Evolutionary conservation across 2,113 vertebrate genomes (phyloP).

Genomic region (Pithys albifrons): DNA sequence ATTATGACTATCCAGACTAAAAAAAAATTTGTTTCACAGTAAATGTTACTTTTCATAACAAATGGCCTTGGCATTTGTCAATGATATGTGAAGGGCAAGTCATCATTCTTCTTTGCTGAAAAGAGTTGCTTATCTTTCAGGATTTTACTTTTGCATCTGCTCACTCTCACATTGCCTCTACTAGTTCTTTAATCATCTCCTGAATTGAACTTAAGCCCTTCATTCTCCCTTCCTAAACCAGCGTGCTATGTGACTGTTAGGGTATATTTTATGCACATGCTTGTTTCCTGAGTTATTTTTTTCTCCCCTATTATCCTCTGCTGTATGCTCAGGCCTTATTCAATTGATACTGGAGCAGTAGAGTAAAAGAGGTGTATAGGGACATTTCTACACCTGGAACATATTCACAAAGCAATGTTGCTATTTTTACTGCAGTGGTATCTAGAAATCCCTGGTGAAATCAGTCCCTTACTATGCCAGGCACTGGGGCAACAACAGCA

Average conservation of each 20-base stretch:
- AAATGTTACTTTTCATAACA: neutral
- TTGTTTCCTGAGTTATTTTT: neutral
- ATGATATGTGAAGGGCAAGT: neutral
- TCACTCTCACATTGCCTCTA: neutral
- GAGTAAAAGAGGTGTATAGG: neutral
- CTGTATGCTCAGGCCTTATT: rapidly evolving
- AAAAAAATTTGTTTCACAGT: neutral
- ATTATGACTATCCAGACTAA: neutral
- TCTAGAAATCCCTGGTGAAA: neutral
- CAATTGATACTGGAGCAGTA: neutral
- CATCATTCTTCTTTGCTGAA: neutral
- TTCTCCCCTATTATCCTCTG: neutral
- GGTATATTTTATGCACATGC: neutral
- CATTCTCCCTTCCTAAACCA: neutral
- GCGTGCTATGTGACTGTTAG: neutral
- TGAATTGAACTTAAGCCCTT: neutral
- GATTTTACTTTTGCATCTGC: neutral
- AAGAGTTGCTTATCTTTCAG: neutral
- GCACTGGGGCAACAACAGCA: neutral
- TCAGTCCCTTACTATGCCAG: neutral
- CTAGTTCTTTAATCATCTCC: neutral
- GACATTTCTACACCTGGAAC: neutral
- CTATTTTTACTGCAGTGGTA: neutral
- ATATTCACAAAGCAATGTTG: neutral
- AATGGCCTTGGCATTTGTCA: neutral